phyloP scores from a whole-genome alignment of 2,113 vertebrate genomes.

The Epinephelus cyanopodus region DNA sequence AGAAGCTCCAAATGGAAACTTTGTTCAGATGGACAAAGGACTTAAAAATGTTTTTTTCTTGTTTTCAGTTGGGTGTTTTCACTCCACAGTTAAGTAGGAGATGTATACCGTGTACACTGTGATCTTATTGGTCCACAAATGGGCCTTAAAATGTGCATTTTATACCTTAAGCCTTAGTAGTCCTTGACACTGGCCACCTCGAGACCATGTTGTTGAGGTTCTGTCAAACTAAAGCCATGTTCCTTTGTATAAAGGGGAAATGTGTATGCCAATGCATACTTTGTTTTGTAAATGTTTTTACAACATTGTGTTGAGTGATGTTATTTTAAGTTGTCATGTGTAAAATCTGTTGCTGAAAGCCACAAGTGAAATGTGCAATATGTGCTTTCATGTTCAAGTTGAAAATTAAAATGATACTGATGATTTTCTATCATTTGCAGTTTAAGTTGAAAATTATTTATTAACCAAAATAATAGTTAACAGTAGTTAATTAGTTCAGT shows the following conservation, averaged over 20 bases:
- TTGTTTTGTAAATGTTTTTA: constrained; percentile 43
- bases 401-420: constrained; percentile 35
- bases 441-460: background rate
- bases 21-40: constrained; percentile 1
- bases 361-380: constrained; percentile 45
- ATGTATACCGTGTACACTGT: constrained; percentile 27
- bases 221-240: constrained; percentile 61
- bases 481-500: background rate
- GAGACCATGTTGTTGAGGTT: constrained; percentile 37
- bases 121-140: constrained; percentile 38
- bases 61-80: constrained; percentile 15
- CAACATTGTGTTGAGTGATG: constrained; percentile 5
- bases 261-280: constrained; percentile 78
- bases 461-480: background rate
- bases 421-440: background rate
- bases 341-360: constrained; percentile 25
- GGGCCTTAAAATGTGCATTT: constrained; percentile 53
- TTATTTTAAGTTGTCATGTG: background rate
- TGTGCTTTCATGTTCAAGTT: constrained; percentile 28
- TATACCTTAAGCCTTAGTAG: constrained; percentile 47
- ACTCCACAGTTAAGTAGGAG: background rate
- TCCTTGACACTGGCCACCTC: constrained; percentile 33
- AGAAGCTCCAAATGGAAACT: background rate
- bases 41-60: background rate
- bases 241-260: constrained; percentile 78